Percentiles rank a stretch among this genome's conserved stretches.
Evolutionary conservation across 2,797 vertebrate species (phyloP).

Genomic region (Rhinichthys osculus): DNA sequence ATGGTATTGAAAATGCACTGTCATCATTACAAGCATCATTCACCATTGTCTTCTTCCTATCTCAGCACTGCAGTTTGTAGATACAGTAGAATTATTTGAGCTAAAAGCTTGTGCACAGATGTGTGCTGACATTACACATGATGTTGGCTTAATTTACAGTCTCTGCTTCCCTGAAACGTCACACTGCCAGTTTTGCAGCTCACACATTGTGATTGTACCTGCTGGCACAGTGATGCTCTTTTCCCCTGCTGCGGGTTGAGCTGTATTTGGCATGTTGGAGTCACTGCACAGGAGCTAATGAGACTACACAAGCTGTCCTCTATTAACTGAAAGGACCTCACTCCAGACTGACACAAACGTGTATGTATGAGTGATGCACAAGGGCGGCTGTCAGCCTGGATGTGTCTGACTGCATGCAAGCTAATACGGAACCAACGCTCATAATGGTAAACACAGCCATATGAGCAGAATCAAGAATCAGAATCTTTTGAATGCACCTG

Average conservation of each 20-base stretch:
- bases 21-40: not conserved
- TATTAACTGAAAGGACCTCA: slow-evolving; percentile 38
- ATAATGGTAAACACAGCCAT: not conserved
- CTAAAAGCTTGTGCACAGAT: not conserved
- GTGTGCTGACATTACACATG: slow-evolving; percentile 9
- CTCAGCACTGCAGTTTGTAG: not conserved
- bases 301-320: slow-evolving; percentile 26
- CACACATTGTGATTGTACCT: slow-evolving; percentile 29
- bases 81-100: slow-evolving; percentile 19
- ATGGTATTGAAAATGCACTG: not conserved
- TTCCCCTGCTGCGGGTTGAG: slow-evolving; percentile 19
- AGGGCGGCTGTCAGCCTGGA: not conserved
- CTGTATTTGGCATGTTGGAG: slow-evolving; percentile 37
- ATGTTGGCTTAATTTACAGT: slow-evolving; percentile 29
- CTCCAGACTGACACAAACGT: slow-evolving; percentile 20
- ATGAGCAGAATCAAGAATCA: not conserved
- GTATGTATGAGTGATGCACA: not conserved
- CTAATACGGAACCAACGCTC: not conserved
- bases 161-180: slow-evolving; percentile 7
- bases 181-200: slow-evolving; percentile 22
- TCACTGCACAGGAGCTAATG: slow-evolving; percentile 43
- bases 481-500: slow-evolving; percentile 1
- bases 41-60: slow-evolving; percentile 5
- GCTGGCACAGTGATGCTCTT: slow-evolving; percentile 21
- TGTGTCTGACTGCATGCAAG: not conserved